Evolutionary conservation across 2,113 vertebrate species (phyloP).

Genomic region (Eubucco bourcierii): DNA sequence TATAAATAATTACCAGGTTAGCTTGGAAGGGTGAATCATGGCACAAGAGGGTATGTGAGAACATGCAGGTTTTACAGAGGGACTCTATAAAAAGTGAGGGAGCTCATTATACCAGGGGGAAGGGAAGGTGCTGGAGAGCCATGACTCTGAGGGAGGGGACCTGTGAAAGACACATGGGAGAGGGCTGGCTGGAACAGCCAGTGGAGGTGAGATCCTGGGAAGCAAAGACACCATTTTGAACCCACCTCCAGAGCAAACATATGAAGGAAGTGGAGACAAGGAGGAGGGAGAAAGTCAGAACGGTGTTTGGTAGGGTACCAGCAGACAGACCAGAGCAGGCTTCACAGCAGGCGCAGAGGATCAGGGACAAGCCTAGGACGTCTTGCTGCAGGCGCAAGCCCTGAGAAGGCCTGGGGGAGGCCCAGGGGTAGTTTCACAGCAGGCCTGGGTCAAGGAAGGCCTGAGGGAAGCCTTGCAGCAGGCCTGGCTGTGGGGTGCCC

Average conservation of each 20-base stretch:
- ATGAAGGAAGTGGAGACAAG: not conserved
- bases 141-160: not conserved
- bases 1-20: conserved; percentile 57
- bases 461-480: too few species aligned
- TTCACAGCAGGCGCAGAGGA: rapidly evolving
- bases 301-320: rapidly evolving
- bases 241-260: rapidly evolving
- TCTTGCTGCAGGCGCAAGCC: rapidly evolving
- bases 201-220: not conserved
- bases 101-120: not conserved
- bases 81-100: not conserved
- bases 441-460: rapidly evolving
- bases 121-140: not conserved
- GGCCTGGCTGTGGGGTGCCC: too few species aligned
- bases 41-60: not conserved
- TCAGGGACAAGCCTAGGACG: rapidly evolving
- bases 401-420: too few species aligned
- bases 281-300: rapidly evolving
- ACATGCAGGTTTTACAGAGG: not conserved
- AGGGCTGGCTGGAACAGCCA: rapidly evolving
- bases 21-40: not conserved
- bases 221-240: not conserved
- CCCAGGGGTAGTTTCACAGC: not conserved
- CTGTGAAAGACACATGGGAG: not conserved
- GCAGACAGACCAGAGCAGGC: not conserved